Evolutionary conservation across 2,113 vertebrate species (phyloP).

Genomic region (Cranoglanis bouderius): DNA sequence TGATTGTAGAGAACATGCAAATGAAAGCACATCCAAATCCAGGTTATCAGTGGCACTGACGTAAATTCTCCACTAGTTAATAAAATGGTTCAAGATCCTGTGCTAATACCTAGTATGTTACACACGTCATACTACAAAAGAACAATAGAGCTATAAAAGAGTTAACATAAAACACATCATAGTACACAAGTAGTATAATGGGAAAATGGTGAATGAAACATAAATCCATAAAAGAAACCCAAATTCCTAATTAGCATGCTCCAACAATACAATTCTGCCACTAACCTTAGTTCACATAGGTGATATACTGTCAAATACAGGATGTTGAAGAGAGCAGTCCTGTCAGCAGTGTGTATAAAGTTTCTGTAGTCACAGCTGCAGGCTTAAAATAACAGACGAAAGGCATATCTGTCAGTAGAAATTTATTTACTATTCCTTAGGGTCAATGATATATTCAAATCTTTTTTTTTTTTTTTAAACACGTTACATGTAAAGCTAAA

Average conservation of each 20-base stretch:
- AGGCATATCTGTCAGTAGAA: neutral
- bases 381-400: neutral
- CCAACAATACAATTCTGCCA: neutral
- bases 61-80: neutral
- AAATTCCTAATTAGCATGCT: neutral
- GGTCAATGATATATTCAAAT: neutral
- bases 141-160: neutral
- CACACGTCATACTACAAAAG: neutral
- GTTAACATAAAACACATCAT: neutral
- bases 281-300: neutral
- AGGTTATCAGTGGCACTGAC: neutral
- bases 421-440: neutral
- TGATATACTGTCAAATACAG: neutral
- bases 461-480: neutral
- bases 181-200: neutral
- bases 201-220: neutral
- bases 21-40: neutral
- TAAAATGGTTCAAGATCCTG: neutral
- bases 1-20: neutral
- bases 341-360: neutral
- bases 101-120: neutral
- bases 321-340: neutral
- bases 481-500: neutral
- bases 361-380: constrained; percentile 13
- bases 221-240: neutral